A percentile compares a stretch with the other conserved stretches of the same genome.
phyloP scores from a whole-genome alignment of 2,797 vertebrate species.

The Dromococcyx pavoninus region DNA sequence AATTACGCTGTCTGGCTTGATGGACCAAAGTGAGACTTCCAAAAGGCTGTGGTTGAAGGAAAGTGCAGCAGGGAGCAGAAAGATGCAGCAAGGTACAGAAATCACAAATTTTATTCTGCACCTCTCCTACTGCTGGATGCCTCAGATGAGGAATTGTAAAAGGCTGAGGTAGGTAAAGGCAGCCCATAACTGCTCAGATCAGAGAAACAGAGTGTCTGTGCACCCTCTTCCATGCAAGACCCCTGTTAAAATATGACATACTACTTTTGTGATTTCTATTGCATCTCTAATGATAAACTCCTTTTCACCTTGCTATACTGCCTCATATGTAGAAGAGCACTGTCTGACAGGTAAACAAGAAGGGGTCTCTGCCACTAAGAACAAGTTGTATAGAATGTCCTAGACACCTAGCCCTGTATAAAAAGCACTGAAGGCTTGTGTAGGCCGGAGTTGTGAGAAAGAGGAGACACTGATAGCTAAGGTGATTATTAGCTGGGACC shows the following conservation, averaged over 20 bases:
- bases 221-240: not conserved
- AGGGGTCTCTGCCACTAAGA: not conserved
- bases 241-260: not conserved
- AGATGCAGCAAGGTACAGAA: not conserved
- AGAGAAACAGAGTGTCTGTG: not conserved
- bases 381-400: not conserved
- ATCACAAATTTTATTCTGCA: not conserved
- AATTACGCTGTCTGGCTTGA: not conserved
- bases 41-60: not conserved
- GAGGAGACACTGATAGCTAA: not conserved
- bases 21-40: not conserved
- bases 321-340: not conserved
- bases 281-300: not conserved
- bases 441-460: not conserved
- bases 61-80: not conserved
- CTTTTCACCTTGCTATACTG: not conserved
- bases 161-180: not conserved
- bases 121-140: not conserved
- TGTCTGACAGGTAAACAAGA: not conserved
- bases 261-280: not conserved
- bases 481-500: not conserved
- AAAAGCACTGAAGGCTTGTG: not conserved
- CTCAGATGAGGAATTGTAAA: not conserved
- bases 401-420: fast-evolving
- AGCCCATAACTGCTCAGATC: not conserved